These are phyloP conservation scores for Triplophysa siluroides DNA, from an alignment of 2,113 vertebrate species.

Conservation along the genomic window DNA sequence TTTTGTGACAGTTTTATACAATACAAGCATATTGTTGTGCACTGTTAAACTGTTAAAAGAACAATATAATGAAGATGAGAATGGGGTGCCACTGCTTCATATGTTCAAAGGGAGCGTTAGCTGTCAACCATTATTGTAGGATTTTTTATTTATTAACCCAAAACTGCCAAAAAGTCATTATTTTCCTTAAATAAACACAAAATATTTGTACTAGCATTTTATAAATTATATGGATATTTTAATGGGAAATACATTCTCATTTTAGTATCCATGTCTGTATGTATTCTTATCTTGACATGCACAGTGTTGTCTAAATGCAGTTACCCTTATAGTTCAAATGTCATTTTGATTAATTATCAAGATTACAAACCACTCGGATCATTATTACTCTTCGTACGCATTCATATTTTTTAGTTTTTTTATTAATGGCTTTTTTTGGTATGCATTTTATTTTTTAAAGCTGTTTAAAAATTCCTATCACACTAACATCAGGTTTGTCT, in stretches of 20 bases:
- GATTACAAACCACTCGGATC: background rate
- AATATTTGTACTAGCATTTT: slow-evolving; percentile 30
- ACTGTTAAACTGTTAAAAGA: slow-evolving; percentile 48
- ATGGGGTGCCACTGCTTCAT: slow-evolving; percentile 38
- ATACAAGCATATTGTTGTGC: slow-evolving; percentile 47
- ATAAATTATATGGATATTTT: slow-evolving; percentile 27
- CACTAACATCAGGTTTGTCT: background rate
- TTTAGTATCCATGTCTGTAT: slow-evolving; percentile 21
- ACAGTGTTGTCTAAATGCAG: slow-evolving; percentile 20
- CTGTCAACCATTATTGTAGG: slow-evolving; percentile 15
- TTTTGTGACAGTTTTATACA: slow-evolving; percentile 49
- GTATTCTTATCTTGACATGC: slow-evolving; percentile 19
- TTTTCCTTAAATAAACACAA: slow-evolving; percentile 43
- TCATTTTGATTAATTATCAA: background rate
- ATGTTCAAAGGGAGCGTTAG: slow-evolving; percentile 28
- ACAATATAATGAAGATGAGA: slow-evolving; percentile 48
- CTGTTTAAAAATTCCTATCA: background rate
- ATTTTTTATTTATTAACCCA: slow-evolving; percentile 27
- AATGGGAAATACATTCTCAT: slow-evolving; percentile 8
- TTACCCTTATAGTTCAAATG: background rate
- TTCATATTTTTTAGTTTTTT: background rate
- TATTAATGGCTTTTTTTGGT: background rate
- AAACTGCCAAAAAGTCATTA: slow-evolving; percentile 45
- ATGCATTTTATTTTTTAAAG: background rate
- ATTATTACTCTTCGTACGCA: background rate